Evolutionary conservation across 2,888 invertebrate species (phyloP), one percentile per base, ranked within the genome.

Genomic region (Timema podura): DNA sequence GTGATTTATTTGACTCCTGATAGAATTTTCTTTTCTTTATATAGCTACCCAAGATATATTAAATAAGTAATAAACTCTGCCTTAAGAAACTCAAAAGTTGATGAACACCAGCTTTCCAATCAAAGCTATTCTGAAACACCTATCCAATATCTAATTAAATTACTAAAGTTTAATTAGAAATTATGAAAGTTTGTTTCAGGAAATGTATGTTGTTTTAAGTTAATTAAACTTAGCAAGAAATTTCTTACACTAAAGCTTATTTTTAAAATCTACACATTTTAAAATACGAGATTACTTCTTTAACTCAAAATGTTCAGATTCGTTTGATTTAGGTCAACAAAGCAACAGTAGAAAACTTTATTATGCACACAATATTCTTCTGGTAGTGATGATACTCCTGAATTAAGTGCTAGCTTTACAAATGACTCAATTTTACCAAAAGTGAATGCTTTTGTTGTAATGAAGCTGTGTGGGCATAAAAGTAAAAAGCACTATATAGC

Each of bases 361-460:
- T 8, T 61, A 61, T 45, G 61, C 61, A n/a, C 16, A 61, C 45
- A 45, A 61, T 61, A 61, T 61, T 61, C 61, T 61, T 61, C 44
- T 30, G 61, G 45, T 45, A 61, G 5, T 61, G 61, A 61, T 30
- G 61, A 51, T 51, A 30, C 30, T 61, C 44, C 61, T 61, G 61
- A 15, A 61, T 44, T 16, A 10, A 15, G 61, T 61, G 61, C 45
- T 44, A 61, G 45, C 45, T 61, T 11, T 45, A 61, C 61, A 61
- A 30, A 44, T 8, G 5, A 61, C 30, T 5, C 61, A 1, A 45
- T 61, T 7, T 7, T 1, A 45, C 61, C 61, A 30, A 61, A 61
- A 61, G 61, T 30, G 30, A 5, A 61, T 30, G 16, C 2, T 13
- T 15, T 61, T 16, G 61, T 61, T 30, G 61, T 30, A 30, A 3